A percentile compares a stretch with the other conserved stretches of the same genome.
phyloP scores from a whole-genome alignment of 1,140 invertebrate species.

The Solenopsis invicta region DNA sequence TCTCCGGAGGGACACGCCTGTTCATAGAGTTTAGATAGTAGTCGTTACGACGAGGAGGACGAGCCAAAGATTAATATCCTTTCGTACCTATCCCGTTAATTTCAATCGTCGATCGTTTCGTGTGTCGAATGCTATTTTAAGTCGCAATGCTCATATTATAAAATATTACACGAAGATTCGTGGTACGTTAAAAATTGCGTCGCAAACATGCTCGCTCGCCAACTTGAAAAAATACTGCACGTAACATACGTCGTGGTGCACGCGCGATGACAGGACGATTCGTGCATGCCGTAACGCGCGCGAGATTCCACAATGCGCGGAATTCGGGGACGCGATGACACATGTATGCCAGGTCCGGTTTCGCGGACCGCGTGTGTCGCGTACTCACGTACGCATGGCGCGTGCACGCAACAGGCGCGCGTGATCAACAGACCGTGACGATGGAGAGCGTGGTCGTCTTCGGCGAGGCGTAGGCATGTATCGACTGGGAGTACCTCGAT shows the following conservation, averaged over 20 bases:
- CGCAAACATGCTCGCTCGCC: neutral
- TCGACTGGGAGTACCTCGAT: conserved; percentile 84
- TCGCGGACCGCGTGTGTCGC: neutral
- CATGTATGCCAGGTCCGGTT: neutral
- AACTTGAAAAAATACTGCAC: conserved; percentile 33
- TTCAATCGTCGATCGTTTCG: conserved; percentile 10
- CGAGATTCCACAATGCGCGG: conserved; percentile 1
- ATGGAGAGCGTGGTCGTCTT: conserved; percentile 83
- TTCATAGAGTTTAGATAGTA: neutral
- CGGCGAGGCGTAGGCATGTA: conserved; percentile 83
- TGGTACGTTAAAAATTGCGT: conserved; percentile 6
- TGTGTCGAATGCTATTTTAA: neutral
- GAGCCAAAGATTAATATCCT: neutral
- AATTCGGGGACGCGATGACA: neutral
- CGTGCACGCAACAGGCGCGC: conserved; percentile 33
- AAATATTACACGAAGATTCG: neutral
- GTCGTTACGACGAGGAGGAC: neutral
- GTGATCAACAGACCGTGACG: conserved; percentile 84
- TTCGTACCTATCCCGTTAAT: conserved; percentile 21
- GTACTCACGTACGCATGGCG: conserved; percentile 9
- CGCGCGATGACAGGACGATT: neutral
- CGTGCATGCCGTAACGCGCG: neutral
- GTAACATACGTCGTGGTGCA: neutral
- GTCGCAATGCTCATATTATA: conserved; percentile 2
- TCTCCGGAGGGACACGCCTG: neutral